Evolutionary conservation across 92 coral and sea anemone species (phyloP), one percentile per base, ranked within the genome.

Genomic region (Hydrozoanthus gracilis): DNA sequence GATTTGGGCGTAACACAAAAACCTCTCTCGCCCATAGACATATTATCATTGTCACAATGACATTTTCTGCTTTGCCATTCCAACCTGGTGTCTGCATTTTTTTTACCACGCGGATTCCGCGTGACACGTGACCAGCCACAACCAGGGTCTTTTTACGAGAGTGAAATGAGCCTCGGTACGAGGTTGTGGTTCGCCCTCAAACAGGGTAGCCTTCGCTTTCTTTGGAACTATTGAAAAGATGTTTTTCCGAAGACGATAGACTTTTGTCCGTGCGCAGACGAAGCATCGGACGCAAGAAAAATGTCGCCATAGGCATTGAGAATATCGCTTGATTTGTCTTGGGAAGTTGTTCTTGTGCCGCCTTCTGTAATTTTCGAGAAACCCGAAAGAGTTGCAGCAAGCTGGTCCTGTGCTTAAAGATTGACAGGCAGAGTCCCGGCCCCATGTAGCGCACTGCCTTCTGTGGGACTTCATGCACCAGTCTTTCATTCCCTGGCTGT

Each of bases 291-390:
- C 17, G 73, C 17, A 68, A 68, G 73, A 68, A 68, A 68, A 68
- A 60, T 8, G 66, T 60, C 66, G 15, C 69, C 69, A 5, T 5
- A 62, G 69, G 69, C 20, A 62, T 62, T 14, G 69, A 4, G 20
- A 62, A 62, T 5, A 62, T 62, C 20, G 69, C 17, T 62, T 10
- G 69, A 62, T 6, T 62, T 62, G 69, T 62, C 20, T 17, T 62
- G 8, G 69, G 69, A 62, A 62, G 69, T 58, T 76, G 55, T 58
- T 76, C 44, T 9, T 76, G 61, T 39, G 44, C 83, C 83, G 55
- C 55, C 83, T 77, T 77, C 83, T 51, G 83, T 48, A 65, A 77
- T 77, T 65, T 77, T 77, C 51, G 83, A 52, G 83, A 52, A 77
- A 52, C 55, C 83, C 83, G 55, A 49, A 77, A 48, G 68, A 60